Conservation (phyloP, 2,888 invertebrate genomes). For the Conops quadrifasciatus region DNA sequence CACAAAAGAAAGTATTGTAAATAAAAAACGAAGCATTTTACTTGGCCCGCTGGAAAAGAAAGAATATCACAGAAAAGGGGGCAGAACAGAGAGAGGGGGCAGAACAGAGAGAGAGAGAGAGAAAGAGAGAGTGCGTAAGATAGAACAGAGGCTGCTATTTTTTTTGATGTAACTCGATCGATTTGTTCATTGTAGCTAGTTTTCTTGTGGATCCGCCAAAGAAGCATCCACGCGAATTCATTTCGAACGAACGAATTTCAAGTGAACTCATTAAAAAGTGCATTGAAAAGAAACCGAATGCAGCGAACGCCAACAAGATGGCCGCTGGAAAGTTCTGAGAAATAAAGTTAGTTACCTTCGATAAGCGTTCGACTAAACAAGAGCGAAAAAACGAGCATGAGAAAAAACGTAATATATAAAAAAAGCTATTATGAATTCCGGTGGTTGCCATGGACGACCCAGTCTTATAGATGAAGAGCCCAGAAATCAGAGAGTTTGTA, state of each 20-base stretch:
- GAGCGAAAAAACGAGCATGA: background rate
- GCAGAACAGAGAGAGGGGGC: background rate
- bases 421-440: constrained; percentile 30
- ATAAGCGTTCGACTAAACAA: background rate
- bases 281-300: constrained; percentile 2
- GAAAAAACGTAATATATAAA: constrained; percentile 14
- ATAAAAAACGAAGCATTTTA: background rate
- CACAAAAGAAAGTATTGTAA: background rate
- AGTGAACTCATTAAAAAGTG: constrained; percentile 30
- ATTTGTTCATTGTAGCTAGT: background rate
- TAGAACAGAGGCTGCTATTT: background rate
- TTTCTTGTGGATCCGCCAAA: background rate
- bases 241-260: background rate
- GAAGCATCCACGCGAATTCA: background rate
- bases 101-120: background rate
- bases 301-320: background rate
- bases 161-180: background rate
- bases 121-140: background rate
- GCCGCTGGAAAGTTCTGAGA: background rate
- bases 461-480: too few species aligned
- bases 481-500: constrained; percentile 35
- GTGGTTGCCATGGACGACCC: constrained; percentile 4
- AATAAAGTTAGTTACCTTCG: background rate
- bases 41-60: background rate
- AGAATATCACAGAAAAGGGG: background rate